Base-by-base conservation (phyloP, 37 sponge, comb jelly and placozoan genomes). In the Ephydatia muelleri region DNA sequence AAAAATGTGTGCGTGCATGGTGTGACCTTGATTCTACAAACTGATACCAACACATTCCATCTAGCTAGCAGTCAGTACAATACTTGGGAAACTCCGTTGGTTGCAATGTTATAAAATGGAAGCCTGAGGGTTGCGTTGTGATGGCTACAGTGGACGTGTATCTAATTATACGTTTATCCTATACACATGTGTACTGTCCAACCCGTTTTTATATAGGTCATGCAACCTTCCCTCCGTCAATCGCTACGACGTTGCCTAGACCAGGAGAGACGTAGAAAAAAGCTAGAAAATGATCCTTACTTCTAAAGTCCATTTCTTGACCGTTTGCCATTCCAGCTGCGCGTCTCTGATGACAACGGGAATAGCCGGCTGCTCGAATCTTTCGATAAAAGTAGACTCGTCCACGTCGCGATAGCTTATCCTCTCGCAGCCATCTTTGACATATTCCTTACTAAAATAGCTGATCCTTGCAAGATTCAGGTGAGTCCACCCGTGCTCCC, bases 271-370 rank as follows among this genome's bases (percentile, higher is more conserved):
- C n/a, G n/a, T n/a, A n/a, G n/a, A n/a, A n/a, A n/a, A n/a, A n/a
- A n/a, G n/a, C n/a, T n/a, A n/a, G n/a, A n/a, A n/a, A 43, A 5
- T 43, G 9, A 16, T 13, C 38, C 91, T 30, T 49, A 97, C 98
- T 84, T 99, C 93, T 68, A 90, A 23, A 27, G 94, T 99, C 99
- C 99, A 99, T 75, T 94, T 96, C 48, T 83, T 86, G 65, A 28
- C 85, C 5, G 95, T 97, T 40, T 86, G 80, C 99, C 99, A 99
- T 13, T 84, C 81, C 25, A 85, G 84, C 83, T 93, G 92, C 12
- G 67, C 25, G n/a, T 94, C 91, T 14, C 91, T 87, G 34, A 99
- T 82, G 33, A 99, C 94, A 3, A 94, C 92, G 3, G 99, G 99
- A 26, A 79, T 48, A 43, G 83, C 76, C 28, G 95, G 95, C 39